These are phyloP conservation scores for Pantherophis guttatus DNA, from an alignment of 2,113 vertebrate species.

Conservation along the genomic window DNA sequence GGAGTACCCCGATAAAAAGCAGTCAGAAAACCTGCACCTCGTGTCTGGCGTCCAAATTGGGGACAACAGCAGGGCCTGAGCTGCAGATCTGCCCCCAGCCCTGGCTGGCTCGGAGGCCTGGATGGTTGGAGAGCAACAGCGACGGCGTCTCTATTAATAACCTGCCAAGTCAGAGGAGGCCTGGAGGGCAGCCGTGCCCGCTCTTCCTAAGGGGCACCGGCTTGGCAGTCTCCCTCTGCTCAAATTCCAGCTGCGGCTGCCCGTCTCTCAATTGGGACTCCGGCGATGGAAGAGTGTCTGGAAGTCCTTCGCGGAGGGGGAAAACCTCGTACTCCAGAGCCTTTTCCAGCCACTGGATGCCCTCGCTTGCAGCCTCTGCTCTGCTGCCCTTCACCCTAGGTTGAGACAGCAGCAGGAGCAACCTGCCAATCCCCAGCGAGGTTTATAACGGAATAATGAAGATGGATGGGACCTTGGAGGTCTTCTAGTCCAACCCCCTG, in stretches of 20 bases:
- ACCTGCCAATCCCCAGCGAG: background rate
- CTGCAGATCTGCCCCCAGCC: background rate
- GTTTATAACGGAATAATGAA: background rate
- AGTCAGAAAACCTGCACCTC: too few relatives aligned
- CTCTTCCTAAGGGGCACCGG: background rate
- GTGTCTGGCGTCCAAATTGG: too few relatives aligned
- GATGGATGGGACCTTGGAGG: background rate
- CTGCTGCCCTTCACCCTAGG: background rate
- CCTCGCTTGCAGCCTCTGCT: background rate
- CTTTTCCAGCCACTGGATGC: background rate
- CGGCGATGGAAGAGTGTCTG: background rate
- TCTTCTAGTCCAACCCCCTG: background rate
- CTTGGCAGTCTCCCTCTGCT: background rate
- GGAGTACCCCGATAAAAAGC: too few relatives aligned
- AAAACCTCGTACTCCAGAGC: background rate
- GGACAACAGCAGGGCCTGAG: too few relatives aligned
- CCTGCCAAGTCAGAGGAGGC: slow-evolving; percentile 2
- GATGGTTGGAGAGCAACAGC: background rate
- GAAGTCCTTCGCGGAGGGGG: background rate
- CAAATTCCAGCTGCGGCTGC: background rate
- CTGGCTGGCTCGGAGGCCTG: background rate
- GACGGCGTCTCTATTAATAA: slow-evolving; percentile 28
- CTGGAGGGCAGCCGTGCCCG: background rate
- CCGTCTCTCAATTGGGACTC: background rate
- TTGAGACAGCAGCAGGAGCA: background rate